Base-by-base conservation (phyloP, 2,113 vertebrate genomes). In the Thunnus maccoyii region DNA sequence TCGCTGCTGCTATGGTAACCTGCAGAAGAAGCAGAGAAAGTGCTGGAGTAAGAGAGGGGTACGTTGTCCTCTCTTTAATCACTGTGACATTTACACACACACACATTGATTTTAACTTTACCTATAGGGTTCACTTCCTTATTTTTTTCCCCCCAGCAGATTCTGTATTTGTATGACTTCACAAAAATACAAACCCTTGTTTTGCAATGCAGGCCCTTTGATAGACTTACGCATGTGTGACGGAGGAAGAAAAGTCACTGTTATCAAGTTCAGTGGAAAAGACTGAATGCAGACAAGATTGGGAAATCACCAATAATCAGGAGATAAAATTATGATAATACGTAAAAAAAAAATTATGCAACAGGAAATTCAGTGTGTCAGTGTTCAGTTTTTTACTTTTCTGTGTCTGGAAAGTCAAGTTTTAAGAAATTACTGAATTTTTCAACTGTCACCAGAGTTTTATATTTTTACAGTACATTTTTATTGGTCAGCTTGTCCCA, bases 1-100 rank as follows among this genome's bases (percentile, higher is more conserved):
- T 84, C 62, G 10, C 81, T 64, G 94, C 88, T 93, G 86, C 94
- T 80, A 95, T 95, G 93, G 94, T 65, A 92, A 96, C 92, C 62
- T 75, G 81, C 64, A 82, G 88, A 88, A 85, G 73, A 89, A 88
- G 84, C 61, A 60, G 78, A 84, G 80, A 86, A 69, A 88, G 82
- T 25, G 63, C 57, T 3, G 20, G 62, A 76, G 71, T 18, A 72
- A 83, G 82, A 83, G 60, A 80, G 71, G 27, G 77, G 25, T 55
- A 76, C 46, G 61, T 62, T 76, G 87, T 85, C 75, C 20, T 75
- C n/a, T 64, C 46, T 84, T 86, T 77, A 76, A 83, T 86, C 63
- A 76, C 63, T 62, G 62, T 84, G 83, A 85, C 79, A 77, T 72
- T 77, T 80, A 80, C 41, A 68, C 64, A 75, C 80, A 78, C 27